phyloP scores from a whole-genome alignment of 1,140 invertebrate species.

The Hycleus phaleratus region DNA sequence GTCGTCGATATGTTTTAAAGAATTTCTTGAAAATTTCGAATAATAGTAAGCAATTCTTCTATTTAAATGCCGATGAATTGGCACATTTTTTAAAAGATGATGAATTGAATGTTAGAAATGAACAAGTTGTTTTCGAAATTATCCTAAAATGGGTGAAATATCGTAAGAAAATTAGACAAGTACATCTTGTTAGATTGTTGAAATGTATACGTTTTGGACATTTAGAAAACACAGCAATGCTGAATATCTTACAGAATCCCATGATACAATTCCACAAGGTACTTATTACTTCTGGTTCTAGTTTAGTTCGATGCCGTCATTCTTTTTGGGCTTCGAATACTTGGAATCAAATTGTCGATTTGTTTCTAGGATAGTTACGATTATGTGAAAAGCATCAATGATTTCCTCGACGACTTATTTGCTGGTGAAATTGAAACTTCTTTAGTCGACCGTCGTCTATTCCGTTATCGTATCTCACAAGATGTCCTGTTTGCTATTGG shows the following conservation, averaged over 20 bases:
- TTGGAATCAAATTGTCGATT: too few species aligned
- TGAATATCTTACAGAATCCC: too few species aligned
- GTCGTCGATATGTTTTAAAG: conserved; percentile 46
- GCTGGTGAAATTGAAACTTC: too few species aligned
- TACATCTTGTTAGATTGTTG: conserved; percentile 51
- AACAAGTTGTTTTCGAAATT: conserved; percentile 61
- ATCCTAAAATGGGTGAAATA: conserved; percentile 55
- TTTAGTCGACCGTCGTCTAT: conserved; percentile 31
- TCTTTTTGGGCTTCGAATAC: too few species aligned
- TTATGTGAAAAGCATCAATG: too few species aligned
- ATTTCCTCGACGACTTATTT: too few species aligned
- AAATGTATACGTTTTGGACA: conserved; percentile 59
- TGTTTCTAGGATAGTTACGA: too few species aligned
- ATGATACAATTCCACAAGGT: too few species aligned
- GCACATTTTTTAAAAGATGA: conserved; percentile 51
- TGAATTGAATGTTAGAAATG: conserved; percentile 56
- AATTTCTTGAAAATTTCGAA: conserved; percentile 46
- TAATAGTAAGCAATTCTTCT: conserved; percentile 48
- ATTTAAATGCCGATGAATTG: conserved; percentile 47
- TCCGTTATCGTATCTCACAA: conserved; percentile 57
- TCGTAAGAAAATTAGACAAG: conserved; percentile 44
- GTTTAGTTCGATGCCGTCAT: too few species aligned
- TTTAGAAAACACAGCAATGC: conserved; percentile 36
- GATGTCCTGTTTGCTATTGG: conserved; percentile 65
- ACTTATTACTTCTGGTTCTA: too few species aligned